Base-by-base conservation (phyloP, 2,113 vertebrate genomes). In the Platycercus adscitus region DNA sequence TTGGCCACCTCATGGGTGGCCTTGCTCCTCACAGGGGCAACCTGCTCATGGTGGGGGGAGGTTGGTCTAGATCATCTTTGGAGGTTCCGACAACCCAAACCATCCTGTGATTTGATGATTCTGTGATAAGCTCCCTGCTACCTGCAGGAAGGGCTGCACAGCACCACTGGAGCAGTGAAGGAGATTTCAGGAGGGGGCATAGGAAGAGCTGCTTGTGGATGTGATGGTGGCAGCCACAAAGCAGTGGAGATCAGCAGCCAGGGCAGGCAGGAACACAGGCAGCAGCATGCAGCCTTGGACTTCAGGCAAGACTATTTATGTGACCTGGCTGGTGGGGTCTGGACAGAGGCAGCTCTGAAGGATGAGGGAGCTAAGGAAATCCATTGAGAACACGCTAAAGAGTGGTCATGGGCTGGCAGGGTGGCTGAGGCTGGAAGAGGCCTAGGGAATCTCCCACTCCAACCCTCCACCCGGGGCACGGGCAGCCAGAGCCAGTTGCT, bases 281-380 rank as follows among this genome's bases (percentile, higher is more conserved):
- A 84, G 56, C 24, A 1, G 19, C 5, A 4, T 7, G 58, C 44
- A 29, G 24, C 47, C 68, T 17, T 8, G 3, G 26, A 3, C 5
- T 2, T 5, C 46, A 4, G 3, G 1, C 0, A 6, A 64, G 33
- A 47, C 7, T 0, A 10, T n/a, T 6, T 18, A 15, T 6, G 37
- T 5, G 43, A 15, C 15, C 11, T 17, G 6, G 13, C 1, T 17
- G 43, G 64, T 37, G 20, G 15, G 31, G 6, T 35, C 55, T 70
- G 55, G 17, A 2, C 9, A 20, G 65, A 23, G 19, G 17, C 35
- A 41, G 29, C 10, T 4, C 7, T 3, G 2, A 75, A 47, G 39
- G 10, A 1, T 0, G 2, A 8, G 35, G 37, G 14, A 19, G 33
- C 1, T n/a, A 39, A 39, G 17, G 44, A 17, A 33, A 37, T 2